A percentile compares a stretch with the other conserved stretches of the same genome.
Conservation (phyloP, 2,888 invertebrate species). For the Atethmia centrago region DNA sequence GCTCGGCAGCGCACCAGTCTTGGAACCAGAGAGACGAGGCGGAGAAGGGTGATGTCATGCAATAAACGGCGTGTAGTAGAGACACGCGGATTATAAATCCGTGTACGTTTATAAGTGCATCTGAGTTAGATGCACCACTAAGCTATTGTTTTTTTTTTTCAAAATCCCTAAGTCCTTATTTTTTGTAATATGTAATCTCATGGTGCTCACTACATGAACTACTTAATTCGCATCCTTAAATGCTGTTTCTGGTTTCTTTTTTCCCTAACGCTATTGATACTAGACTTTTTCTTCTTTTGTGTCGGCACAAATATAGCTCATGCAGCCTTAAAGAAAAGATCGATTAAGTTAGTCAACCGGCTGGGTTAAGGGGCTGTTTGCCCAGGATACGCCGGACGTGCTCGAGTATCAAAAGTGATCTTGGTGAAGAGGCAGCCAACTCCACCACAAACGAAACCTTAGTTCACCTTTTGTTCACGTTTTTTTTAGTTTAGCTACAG, state of each 20-base stretch:
- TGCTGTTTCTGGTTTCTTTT: background rate
- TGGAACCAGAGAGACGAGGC: background rate
- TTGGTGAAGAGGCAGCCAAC: slow-evolving; percentile 2
- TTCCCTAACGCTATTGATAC: background rate
- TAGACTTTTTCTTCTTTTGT: slow-evolving; percentile 42
- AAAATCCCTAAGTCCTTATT: background rate
- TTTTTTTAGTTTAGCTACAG: no score
- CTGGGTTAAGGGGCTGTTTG: no score
- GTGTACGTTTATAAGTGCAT: background rate
- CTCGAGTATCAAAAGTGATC: background rate
- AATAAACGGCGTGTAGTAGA: background rate
- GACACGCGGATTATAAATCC: background rate
- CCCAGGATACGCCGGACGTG: background rate
- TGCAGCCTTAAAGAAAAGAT: slow-evolving; percentile 32
- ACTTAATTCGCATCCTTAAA: background rate
- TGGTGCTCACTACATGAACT: background rate
- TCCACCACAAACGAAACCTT: background rate
- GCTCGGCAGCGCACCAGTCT: background rate
- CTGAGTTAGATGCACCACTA: background rate
- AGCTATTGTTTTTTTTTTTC: background rate
- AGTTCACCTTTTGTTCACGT: no score
- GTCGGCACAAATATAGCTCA: slow-evolving; percentile 1
- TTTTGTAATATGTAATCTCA: background rate
- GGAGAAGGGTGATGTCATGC: background rate
- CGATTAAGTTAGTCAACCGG: slow-evolving; percentile 25